Base-by-base conservation (phyloP, 2,797 vertebrate species). In the Acipenser transmontanus region DNA sequence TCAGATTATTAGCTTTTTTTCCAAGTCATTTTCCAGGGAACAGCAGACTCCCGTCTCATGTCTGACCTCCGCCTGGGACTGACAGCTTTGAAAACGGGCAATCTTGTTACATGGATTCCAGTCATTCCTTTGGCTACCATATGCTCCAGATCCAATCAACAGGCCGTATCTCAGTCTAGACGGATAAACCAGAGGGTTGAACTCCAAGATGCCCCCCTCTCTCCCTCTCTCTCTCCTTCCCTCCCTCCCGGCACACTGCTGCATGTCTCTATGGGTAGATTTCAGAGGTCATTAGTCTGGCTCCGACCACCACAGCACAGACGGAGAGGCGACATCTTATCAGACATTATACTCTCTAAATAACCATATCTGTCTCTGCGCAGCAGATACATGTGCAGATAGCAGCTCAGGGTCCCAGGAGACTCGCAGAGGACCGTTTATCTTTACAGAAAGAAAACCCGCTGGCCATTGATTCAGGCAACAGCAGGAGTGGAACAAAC, bases 241-340 rank as follows among this genome's bases (percentile, higher is more conserved):
- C 60, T 61, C 13, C 48, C 48, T 57, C 49, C 62, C 17, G 56
- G 68, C 48, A 47, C 50, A 62, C 49, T 47, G 49, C 57, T 48
- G 61, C 52, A 66, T 48, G 50, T n/a, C 47, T 50, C 54, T 63
- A 47, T 57, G 7, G 61, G 65, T 47, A 62, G 66, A 63, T 64
- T 70, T 64, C 61, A 67, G 47, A 67, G 69, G 65, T 54, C 50
- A 70, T 67, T 71, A 60, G 56, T 61, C 49, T 64, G 62, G 66
- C 66, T 68, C 69, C 69, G 48, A 57, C 20, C 50, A 66, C 54
- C 66, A 49, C 64, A 50, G 17, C 48, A 50, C 63, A 50, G 61
- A 63, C 8, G 13, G 60, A 52, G 62, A 71, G 69, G 49, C 69
- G 49, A 34, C 48, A 20, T 49, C 65, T 70, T 57, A 64, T 47